Evolutionary conservation across 1,140 invertebrate genomes (phyloP).

Genomic region (Penaeus chinensis): DNA sequence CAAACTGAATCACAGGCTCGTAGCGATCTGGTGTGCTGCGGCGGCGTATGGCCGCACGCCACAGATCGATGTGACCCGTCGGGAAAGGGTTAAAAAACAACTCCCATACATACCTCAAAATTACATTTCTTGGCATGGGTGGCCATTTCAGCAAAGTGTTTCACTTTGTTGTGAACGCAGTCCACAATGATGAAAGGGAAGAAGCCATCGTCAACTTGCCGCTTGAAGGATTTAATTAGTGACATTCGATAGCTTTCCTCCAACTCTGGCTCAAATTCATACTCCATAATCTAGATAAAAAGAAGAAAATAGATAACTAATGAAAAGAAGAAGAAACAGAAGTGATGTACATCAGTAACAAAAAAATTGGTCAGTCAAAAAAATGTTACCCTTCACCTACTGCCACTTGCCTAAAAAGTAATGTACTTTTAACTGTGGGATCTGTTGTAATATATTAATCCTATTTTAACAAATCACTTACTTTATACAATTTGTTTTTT

Average conservation of each 20-base stretch:
- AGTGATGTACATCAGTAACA: neutral
- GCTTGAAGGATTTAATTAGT: conserved; percentile 90
- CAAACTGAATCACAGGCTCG: too few relatives aligned
- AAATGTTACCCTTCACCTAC: too few relatives aligned
- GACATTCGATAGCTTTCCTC: conserved; percentile 85
- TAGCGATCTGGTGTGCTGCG: too few relatives aligned
- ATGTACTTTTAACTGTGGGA: too few relatives aligned
- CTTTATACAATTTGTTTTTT: too few relatives aligned
- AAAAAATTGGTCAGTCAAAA: neutral
- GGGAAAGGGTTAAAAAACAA: too few relatives aligned
- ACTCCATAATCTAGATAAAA: conserved; percentile 80
- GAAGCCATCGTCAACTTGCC: conserved; percentile 90
- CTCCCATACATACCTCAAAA: conserved; percentile 78
- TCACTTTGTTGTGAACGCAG: conserved; percentile 67
- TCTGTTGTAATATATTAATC: too few relatives aligned
- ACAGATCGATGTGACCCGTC: too few relatives aligned
- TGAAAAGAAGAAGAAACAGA: conserved; percentile 1
- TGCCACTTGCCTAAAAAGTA: too few relatives aligned
- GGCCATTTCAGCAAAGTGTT: conserved; percentile 86
- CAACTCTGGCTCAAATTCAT: conserved; percentile 89
- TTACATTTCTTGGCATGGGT: conserved; percentile 87
- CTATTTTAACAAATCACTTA: too few relatives aligned
- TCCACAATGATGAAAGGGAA: conserved; percentile 88
- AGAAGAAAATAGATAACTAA: neutral
- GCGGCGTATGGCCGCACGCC: too few relatives aligned